Base-by-base conservation (phyloP, 2,113 vertebrate genomes). In the Spizaetus ornatus region DNA sequence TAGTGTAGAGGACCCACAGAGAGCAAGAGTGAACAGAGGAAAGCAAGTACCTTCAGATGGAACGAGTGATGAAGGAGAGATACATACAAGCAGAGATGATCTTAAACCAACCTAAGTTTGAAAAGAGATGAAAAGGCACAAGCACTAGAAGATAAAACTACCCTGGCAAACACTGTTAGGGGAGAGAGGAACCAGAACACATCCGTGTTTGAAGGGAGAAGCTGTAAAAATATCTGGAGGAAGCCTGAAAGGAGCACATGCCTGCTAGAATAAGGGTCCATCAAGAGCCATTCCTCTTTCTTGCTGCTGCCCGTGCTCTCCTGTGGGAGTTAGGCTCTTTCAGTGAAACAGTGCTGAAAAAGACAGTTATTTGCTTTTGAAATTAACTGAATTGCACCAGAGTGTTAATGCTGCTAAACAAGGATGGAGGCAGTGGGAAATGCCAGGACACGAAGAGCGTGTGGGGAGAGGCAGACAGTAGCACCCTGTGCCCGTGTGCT, bases 401-500 rank as follows among this genome's bases (percentile, higher is more conserved):
- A 52, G 42, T 34, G 7, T 27, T 73, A 71, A 63, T 40, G 69
- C 20, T 72, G 43, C 43, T 43, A 23, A 77, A 83, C 14, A 17
- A 63, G 13, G 58, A 77, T 43, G 31, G 15, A 58, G 19, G n/a
- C 23, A 77, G 47, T 69, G 15, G 40, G 13, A 77, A 72, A 40
- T n/a, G 31, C 17, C 78, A 79, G 47, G 42, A 45, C 45, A 65
- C 1, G 2, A 31, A 31, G 32, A 42, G 12, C 1, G 0, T 10
- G 12, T 9, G 16, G 38, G 34, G 21, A 42, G 29, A 56, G 47
- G 25, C 40, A 61, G 17, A 23, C 7, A 7, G 50, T 43, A 45
- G 31, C 18, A 80, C 36, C 12, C 38, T 0, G 3, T 1, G 4
- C 45, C 43, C 12, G 13, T 0, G 2, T 8, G 40, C 66, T 55